Evolutionary conservation across 2,113 vertebrate species (phyloP).

Genomic region (Plestiodon gilberti): DNA sequence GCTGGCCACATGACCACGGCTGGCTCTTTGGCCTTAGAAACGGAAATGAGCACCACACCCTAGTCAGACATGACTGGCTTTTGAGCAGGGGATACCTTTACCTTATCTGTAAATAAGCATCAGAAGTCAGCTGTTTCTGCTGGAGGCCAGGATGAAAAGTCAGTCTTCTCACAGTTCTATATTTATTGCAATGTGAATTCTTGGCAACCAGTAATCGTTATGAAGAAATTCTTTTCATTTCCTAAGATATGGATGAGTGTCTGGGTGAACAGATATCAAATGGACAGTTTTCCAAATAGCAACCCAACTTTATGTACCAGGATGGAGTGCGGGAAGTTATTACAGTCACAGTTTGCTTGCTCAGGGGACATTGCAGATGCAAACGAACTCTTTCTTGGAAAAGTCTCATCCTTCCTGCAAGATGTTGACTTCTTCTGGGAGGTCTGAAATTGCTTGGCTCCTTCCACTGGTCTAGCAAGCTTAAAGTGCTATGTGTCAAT

Average conservation of each 20-base stretch:
- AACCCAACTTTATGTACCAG: neutral
- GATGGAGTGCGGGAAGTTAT: neutral
- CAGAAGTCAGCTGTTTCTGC: neutral
- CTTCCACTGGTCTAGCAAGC: neutral
- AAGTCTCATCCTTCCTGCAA: neutral
- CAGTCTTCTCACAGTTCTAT: neutral
- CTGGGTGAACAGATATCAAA: neutral
- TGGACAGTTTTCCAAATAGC: neutral
- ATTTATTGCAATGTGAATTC: neutral
- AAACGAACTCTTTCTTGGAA: neutral
- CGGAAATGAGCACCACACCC: no score
- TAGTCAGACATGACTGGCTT: no score
- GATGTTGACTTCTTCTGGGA: neutral
- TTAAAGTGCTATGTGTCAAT: neutral
- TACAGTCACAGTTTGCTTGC: neutral
- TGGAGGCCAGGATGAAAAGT: neutral
- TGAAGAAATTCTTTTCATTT: neutral
- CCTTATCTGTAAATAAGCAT: neutral
- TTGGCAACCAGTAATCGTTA: neutral
- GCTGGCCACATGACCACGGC: no score
- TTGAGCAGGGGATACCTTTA: no score
- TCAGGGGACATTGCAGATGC: neutral
- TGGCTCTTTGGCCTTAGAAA: no score
- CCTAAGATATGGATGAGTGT: neutral
- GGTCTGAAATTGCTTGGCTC: neutral